These are phyloP conservation scores for Prunella himalayana DNA, from an alignment of 2,113 vertebrate species.

Conservation along the genomic window DNA sequence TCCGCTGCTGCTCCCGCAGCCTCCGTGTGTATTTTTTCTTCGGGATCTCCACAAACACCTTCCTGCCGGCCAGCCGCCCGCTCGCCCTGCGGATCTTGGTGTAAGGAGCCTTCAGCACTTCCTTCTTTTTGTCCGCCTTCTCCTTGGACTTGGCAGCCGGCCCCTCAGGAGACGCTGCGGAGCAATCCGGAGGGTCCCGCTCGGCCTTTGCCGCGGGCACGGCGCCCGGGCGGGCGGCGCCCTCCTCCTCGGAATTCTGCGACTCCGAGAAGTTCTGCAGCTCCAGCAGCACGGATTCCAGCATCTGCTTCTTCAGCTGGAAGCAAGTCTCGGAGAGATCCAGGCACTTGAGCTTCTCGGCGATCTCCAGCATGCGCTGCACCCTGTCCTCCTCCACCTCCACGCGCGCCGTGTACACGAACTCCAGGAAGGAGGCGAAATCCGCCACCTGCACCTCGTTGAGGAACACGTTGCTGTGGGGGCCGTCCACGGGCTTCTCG, in stretches of 20 bases:
- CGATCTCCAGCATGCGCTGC: slow-evolving; percentile 79
- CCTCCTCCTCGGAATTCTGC: slow-evolving; percentile 54
- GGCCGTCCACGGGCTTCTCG: slow-evolving; percentile 56
- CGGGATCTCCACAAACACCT: slow-evolving; percentile 76
- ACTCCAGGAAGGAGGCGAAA: slow-evolving; percentile 89
- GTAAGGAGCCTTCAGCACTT: slow-evolving; percentile 53
- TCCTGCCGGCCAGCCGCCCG: slow-evolving; percentile 75
- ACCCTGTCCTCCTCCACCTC: slow-evolving; percentile 82
- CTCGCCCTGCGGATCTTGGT: slow-evolving; percentile 74
- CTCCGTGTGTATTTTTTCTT: slow-evolving; percentile 77
- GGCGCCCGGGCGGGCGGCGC: background rate
- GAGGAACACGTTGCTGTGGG: slow-evolving; percentile 74
- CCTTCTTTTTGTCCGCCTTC: slow-evolving; percentile 61
- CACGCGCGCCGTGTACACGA: slow-evolving; percentile 87
- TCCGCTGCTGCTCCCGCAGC: slow-evolving; percentile 69
- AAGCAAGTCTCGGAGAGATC: slow-evolving; percentile 83
- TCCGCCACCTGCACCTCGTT: slow-evolving; percentile 76
- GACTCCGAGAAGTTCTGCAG: slow-evolving; percentile 76
- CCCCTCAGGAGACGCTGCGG: background rate
- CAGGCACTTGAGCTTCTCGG: slow-evolving; percentile 84
- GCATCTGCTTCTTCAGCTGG: slow-evolving; percentile 78
- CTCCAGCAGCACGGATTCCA: slow-evolving; percentile 78
- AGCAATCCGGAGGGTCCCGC: background rate
- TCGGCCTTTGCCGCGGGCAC: background rate
- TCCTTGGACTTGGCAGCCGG: slow-evolving; percentile 34